These are phyloP conservation scores for Agrilus planipennis DNA, from an alignment of 1,140 invertebrate genomes.

Conservation along the genomic window DNA sequence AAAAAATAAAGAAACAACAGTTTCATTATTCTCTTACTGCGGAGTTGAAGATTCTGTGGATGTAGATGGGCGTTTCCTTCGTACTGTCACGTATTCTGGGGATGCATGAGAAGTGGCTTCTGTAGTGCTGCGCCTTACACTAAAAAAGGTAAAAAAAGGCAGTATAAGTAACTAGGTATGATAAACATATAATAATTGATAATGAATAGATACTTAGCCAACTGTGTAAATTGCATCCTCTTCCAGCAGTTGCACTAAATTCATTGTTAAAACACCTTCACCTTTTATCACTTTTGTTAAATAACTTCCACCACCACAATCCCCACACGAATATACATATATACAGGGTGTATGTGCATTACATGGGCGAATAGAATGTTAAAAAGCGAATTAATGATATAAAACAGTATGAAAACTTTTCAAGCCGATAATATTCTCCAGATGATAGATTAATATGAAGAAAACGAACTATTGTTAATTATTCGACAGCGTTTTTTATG, in stretches of 20 bases:
- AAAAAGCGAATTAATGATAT: too few species aligned
- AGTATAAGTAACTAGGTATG: not conserved
- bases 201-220: not conserved
- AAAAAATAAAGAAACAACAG: too few species aligned
- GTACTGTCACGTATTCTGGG: constrained; percentile 12
- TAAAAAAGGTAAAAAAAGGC: not conserved
- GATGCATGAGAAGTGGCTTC: not conserved
- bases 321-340: too few species aligned
- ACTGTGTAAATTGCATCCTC: not conserved
- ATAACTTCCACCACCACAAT: too few species aligned
- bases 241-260: not conserved
- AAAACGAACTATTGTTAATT: too few species aligned
- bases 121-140: not conserved
- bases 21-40: constrained; percentile 22
- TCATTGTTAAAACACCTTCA: not conserved
- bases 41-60: constrained; percentile 29
- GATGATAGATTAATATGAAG: too few species aligned
- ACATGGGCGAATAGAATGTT: too few species aligned
- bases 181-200: not conserved
- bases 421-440: too few species aligned
- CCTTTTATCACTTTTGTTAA: constrained; percentile 3
- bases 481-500: too few species aligned
- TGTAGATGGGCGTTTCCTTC: constrained; percentile 8
- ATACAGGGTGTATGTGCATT: too few species aligned
- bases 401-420: too few species aligned